Evolutionary conservation across 2,113 vertebrate genomes (phyloP).

Genomic region (Coptodon rendalli): DNA sequence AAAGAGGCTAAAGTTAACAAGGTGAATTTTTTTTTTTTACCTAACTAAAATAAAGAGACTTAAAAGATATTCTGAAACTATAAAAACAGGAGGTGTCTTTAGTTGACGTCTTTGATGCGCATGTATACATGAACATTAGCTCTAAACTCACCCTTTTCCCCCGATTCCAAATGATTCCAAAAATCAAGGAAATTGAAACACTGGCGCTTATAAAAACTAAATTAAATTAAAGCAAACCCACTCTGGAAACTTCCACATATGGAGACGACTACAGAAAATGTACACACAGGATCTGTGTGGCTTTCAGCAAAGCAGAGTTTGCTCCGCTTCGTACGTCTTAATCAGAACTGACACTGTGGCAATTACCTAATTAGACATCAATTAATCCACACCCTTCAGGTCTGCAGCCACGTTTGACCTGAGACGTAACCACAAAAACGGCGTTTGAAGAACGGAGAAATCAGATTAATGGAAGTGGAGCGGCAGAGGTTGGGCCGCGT

Average conservation of each 20-base stretch:
- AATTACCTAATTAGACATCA: conserved; percentile 69
- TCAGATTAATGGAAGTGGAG: conserved; percentile 30
- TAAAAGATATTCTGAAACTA: neutral
- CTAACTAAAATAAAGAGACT: neutral
- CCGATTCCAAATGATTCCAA: neutral
- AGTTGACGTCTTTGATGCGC: neutral
- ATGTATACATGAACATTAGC: neutral
- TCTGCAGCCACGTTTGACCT: conserved; percentile 35
- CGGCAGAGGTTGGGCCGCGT: conserved; percentile 2
- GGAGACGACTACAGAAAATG: neutral
- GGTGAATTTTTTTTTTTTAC: neutral
- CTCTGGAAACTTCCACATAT: neutral
- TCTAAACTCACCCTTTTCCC: too few species aligned
- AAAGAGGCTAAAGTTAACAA: neutral
- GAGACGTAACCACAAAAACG: neutral
- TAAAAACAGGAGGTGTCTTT: neutral
- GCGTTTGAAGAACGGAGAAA: neutral
- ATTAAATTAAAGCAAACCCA: neutral
- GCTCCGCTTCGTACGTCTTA: conserved; percentile 37
- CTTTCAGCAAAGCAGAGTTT: conserved; percentile 1
- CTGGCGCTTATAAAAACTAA: neutral
- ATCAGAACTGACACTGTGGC: conserved; percentile 58
- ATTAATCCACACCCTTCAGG: conserved; percentile 52
- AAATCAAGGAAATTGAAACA: neutral
- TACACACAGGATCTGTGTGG: neutral